Conservation (phyloP, 35 echinoderm and acorn worm genomes). For the Hemicentrotus pulcherrimus region DNA sequence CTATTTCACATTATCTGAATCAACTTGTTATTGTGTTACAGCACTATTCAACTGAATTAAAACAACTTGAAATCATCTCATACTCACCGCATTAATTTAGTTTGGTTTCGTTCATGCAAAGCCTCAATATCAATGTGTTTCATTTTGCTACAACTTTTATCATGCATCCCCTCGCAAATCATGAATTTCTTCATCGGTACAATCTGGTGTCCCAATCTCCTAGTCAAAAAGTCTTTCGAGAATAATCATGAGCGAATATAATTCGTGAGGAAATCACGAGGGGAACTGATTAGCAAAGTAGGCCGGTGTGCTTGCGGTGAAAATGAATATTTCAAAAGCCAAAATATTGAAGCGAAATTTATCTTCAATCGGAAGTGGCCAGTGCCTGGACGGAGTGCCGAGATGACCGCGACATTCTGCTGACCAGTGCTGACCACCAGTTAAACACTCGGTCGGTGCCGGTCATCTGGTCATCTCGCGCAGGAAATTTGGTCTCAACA, state of each 20-base stretch:
- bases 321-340: constrained; percentile 18
- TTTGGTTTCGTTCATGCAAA: not conserved
- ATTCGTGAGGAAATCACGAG: not conserved
- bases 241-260: not conserved
- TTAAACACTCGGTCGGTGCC: not conserved
- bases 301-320: not conserved
- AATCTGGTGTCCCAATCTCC: not conserved
- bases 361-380: not conserved
- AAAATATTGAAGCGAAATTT: not conserved
- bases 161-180: not conserved
- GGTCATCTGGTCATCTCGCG: not conserved
- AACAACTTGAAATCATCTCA: not conserved
- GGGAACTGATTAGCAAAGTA: not conserved
- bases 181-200: not conserved
- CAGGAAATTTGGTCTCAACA: not conserved
- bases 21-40: not conserved
- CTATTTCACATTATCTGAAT: not conserved
- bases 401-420: not conserved
- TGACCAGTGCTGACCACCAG: not conserved
- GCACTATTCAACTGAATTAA: not conserved
- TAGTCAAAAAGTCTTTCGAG: not conserved
- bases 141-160: not conserved
- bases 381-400: not conserved
- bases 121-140: not conserved
- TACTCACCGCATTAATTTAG: not conserved